These are phyloP conservation scores for Apomyelois bistriatella DNA, from an alignment of 2,888 invertebrate species.

Conservation along the genomic window DNA sequence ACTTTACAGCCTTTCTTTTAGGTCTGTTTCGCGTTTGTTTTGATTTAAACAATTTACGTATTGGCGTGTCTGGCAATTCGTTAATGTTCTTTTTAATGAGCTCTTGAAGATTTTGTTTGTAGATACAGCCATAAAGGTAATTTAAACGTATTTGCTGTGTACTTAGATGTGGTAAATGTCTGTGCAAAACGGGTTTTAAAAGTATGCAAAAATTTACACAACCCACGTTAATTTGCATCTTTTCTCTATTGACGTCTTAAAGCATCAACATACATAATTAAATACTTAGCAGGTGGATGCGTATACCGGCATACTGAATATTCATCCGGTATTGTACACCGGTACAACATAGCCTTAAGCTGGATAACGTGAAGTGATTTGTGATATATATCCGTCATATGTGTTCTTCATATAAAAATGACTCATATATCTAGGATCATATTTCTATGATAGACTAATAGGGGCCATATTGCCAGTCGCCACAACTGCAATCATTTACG, in stretches of 20 bases:
- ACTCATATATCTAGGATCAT: too few relatives aligned
- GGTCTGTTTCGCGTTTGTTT: constrained; percentile 5
- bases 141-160: background rate
- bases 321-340: background rate
- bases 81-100: constrained; percentile 3
- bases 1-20: constrained; percentile 14
- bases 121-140: background rate
- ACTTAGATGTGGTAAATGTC: background rate
- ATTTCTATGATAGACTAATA: too few relatives aligned
- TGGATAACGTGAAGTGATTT: background rate
- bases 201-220: constrained; percentile 9
- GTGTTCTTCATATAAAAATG: too few relatives aligned
- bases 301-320: constrained; percentile 5
- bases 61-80: constrained; percentile 1
- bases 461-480: too few relatives aligned
- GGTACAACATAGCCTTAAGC: background rate
- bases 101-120: background rate
- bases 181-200: constrained; percentile 6
- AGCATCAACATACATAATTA: constrained; percentile 5
- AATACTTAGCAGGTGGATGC: background rate
- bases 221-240: constrained; percentile 11
- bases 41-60: background rate
- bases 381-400: too few relatives aligned
- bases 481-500: background rate
- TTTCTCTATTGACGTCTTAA: constrained; percentile 13